Conservation (phyloP, 2,888 invertebrate genomes). For the Latrodectus elegans region DNA sequence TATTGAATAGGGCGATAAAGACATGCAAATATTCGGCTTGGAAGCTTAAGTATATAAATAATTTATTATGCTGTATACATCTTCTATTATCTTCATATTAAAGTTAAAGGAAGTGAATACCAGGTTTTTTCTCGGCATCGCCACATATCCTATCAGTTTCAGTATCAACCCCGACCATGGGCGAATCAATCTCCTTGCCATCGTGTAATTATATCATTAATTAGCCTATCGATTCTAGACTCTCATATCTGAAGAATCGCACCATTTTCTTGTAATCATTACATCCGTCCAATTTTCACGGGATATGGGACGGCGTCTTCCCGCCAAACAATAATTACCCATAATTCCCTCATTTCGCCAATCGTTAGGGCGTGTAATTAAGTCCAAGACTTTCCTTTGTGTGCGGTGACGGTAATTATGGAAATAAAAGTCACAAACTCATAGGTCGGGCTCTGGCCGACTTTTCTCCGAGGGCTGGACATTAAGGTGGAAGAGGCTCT, state of each 20-base stretch:
- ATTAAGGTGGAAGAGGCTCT: not conserved
- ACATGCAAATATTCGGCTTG: too few species aligned
- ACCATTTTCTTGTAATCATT: slow-evolving; percentile 4
- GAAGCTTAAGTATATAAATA: too few species aligned
- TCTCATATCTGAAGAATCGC: not conserved
- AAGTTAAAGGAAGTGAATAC: too few species aligned
- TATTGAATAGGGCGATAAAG: too few species aligned
- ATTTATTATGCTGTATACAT: too few species aligned
- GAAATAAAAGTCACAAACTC: slow-evolving; percentile 33
- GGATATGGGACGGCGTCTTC: not conserved
- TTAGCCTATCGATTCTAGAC: not conserved
- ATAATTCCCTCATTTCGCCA: slow-evolving; percentile 51
- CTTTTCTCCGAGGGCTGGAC: slow-evolving; percentile 3
- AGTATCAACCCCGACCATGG: too few species aligned
- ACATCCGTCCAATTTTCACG: not conserved
- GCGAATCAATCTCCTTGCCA: too few species aligned
- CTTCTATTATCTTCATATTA: too few species aligned
- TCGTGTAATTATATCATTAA: not conserved
- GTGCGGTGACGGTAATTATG: slow-evolving; percentile 34
- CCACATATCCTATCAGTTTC: too few species aligned
- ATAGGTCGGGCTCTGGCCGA: slow-evolving; percentile 17
- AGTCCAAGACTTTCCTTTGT: slow-evolving; percentile 38
- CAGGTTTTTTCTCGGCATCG: too few species aligned
- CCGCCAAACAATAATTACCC: slow-evolving; percentile 45
- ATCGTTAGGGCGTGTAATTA: slow-evolving; percentile 52